Evolutionary conservation across 1,140 invertebrate species (phyloP), one percentile per base, ranked within the genome.

Genomic region (Bombus balteatus): DNA sequence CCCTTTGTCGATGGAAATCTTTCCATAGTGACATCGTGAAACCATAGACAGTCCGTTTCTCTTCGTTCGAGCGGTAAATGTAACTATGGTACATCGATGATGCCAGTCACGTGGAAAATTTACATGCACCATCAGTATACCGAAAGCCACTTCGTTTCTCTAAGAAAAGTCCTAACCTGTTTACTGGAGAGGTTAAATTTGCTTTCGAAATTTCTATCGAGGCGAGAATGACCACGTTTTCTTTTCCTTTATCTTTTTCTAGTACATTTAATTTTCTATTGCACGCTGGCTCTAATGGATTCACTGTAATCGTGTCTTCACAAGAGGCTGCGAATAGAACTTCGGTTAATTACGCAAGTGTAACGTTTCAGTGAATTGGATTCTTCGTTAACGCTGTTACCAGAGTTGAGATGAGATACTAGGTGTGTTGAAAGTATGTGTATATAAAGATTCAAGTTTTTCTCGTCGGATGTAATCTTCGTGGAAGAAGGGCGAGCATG

Each of bases 91-190:
- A 37, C n/a, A 70, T 77, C 6, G 81, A 83, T 28, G 53, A 83
- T 83, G 43, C 74, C 4, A 70, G 81, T 78, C 81, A 83, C 81
- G 74, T 70, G 81, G 65, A 77, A 41, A 83, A 83, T 83, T 83
- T 77, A 70, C 73, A 78, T 83, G n/a, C 34, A n/a, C 62, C 43
- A 53, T 68, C 81, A 10, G 47, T 13, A 13, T 37, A 10, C 3
- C 1, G 28, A 13, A 12, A 25, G 1, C 43, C 43, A 28, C 22
- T 15, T 28, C 28, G 22, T 32, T 18, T 37, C 62, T 8, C 10
- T 18, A 6, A 39, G 34, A 10, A 34, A 53, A 32, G n/a, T 4
- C 25, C 43, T 32, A 77, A 43, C 65, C 57, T 83, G 47, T 83
- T 83, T 57, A 70, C 59, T 3, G 22, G 18, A 28, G 9, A 5